Percentiles rank a stretch among this genome's conserved stretches.
These are phyloP conservation scores for Lagria hirta DNA, from an alignment of 2,888 invertebrate species.

Conservation along the genomic window DNA sequence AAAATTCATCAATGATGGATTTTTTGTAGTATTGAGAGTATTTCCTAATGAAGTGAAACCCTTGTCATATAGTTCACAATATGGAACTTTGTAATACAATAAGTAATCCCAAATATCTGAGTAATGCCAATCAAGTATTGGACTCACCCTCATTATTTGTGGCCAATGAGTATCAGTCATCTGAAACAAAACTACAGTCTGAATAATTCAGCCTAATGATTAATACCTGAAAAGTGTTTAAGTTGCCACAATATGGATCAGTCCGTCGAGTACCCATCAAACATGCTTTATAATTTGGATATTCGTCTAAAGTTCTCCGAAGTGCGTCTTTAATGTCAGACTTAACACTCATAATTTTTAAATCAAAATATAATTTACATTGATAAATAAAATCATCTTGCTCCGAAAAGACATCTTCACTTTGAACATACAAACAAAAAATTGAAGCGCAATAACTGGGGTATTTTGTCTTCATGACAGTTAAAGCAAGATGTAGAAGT, in stretches of 20 bases:
- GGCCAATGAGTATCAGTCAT: slow-evolving; percentile 92
- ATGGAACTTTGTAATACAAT: slow-evolving; percentile 75
- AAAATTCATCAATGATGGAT: slow-evolving; percentile 66
- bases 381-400: slow-evolving; percentile 80
- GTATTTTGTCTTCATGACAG: slow-evolving; percentile 53
- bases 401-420: slow-evolving; percentile 80
- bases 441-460: slow-evolving; percentile 49
- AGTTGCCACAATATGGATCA: slow-evolving; percentile 77
- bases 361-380: slow-evolving; percentile 69
- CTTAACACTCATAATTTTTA: slow-evolving; percentile 68
- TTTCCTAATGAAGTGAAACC: slow-evolving; percentile 93
- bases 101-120: slow-evolving; percentile 91
- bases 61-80: slow-evolving; percentile 86
- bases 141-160: slow-evolving; percentile 81
- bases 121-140: slow-evolving; percentile 91
- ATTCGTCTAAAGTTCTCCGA: slow-evolving; percentile 60
- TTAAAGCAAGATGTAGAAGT: slow-evolving; percentile 71
- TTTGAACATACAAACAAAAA: slow-evolving; percentile 78
- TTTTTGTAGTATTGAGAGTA: slow-evolving; percentile 75
- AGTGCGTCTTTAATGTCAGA: slow-evolving; percentile 76
- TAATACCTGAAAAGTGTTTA: slow-evolving; percentile 69
- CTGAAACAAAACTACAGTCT: slow-evolving; percentile 51
- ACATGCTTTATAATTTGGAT: slow-evolving; percentile 71
- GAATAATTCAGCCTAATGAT: slow-evolving; percentile 7
- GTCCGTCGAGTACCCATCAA: slow-evolving; percentile 90